Base-by-base conservation (phyloP, 2,113 vertebrate species). In the Megaleporinus macrocephalus region DNA sequence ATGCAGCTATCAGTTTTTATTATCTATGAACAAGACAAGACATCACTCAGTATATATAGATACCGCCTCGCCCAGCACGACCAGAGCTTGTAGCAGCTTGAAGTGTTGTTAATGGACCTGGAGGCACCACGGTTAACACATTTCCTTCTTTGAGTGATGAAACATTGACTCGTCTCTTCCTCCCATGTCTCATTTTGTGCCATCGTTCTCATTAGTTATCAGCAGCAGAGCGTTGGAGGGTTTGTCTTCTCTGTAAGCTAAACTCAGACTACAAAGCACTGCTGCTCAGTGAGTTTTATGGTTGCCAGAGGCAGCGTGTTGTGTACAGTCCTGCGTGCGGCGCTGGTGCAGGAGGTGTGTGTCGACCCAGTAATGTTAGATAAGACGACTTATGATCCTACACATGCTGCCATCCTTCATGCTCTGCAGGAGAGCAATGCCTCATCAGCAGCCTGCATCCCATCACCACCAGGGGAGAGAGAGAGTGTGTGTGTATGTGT, bases 401-500 rank as follows among this genome's bases (percentile, higher is more conserved):
- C 41, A 74, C 73, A 24, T n/a, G n/a, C 53, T 89, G 90, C 92
- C 90, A 89, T 61, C 18, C 55, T 88, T 91, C 86, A 78, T 79
- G 84, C 87, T 93, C 93, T 92, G 92, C 86, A 90, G 84, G 88
- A 87, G 87, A 86, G 79, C 85, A 88, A 88, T 90, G 86, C 89
- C 87, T 80, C 89, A 89, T 89, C 92, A 93, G 91, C 92, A 89
- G 83, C 90, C 85, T 83, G 88, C 85, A 91, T 93, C 90, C 90
- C 88, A 82, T 91, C 88, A 86, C 84, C 86, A 33, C 85, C 29
- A 79, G 84, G 88, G 84, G 89, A 89, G 88, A 83, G 47, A 82
- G 78, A 82, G 61, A 62, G 66, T 82, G n/a, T n/a, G n/a, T n/a
- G n/a, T n/a, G n/a, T n/a, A n/a, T n/a, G n/a, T n/a, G n/a, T n/a